phyloP scores from a whole-genome alignment of 2,888 invertebrate genomes.

The Erpobdella octoculata region DNA sequence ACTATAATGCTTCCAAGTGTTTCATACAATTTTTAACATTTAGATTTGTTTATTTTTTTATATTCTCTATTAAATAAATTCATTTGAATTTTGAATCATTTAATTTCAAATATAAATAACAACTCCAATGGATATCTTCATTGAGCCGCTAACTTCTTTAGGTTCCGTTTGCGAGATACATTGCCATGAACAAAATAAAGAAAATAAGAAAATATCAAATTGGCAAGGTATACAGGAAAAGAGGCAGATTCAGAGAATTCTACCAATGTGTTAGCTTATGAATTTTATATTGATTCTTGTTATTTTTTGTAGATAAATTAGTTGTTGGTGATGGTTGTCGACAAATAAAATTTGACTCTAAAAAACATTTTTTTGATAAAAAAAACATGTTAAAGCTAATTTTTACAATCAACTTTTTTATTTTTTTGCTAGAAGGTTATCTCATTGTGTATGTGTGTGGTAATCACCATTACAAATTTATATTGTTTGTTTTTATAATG shows the following conservation, averaged over 20 bases:
- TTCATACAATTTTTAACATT: neutral
- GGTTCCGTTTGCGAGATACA: slow-evolving; percentile 87
- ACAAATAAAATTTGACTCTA: too few relatives aligned
- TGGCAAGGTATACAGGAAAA: slow-evolving; percentile 90
- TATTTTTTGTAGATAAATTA: too few relatives aligned
- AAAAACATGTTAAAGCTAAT: too few relatives aligned
- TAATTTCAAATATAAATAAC: too few relatives aligned
- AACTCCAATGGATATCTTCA: neutral
- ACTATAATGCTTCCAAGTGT: too few relatives aligned
- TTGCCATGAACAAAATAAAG: slow-evolving; percentile 93
- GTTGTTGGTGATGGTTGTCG: too few relatives aligned
- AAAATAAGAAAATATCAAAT: slow-evolving; percentile 94
- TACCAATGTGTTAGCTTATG: slow-evolving; percentile 88
- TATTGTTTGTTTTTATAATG: too few relatives aligned
- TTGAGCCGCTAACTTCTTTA: slow-evolving; percentile 35
- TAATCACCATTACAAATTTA: neutral
- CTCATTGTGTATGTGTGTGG: neutral
- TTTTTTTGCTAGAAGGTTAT: too few relatives aligned
- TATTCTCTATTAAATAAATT: too few relatives aligned
- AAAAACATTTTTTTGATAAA: too few relatives aligned
- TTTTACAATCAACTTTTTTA: too few relatives aligned
- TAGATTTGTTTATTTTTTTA: neutral
- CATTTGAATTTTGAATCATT: too few relatives aligned
- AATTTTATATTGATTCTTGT: neutral
- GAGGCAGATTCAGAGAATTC: slow-evolving; percentile 92